These are phyloP conservation scores for Zapus hudsonius DNA, from an alignment of 2,113 vertebrate species.

Conservation along the genomic window DNA sequence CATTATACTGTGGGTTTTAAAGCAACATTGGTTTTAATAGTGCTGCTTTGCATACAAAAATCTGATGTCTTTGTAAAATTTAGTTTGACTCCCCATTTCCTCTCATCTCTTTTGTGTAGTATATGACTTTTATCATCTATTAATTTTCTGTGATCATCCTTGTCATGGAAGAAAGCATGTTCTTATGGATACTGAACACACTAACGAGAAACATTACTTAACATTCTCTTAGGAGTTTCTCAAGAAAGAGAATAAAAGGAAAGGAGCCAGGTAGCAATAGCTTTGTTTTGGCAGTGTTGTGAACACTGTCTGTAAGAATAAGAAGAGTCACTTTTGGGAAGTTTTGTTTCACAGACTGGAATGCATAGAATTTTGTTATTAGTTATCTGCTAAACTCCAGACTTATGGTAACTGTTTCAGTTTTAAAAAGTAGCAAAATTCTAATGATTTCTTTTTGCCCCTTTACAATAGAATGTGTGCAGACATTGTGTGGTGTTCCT, in stretches of 20 bases:
- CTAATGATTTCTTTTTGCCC: no score
- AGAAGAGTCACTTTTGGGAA: neutral
- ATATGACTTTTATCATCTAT: constrained; percentile 45
- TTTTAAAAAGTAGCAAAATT: no score
- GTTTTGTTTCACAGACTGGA: neutral
- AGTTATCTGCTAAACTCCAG: no score
- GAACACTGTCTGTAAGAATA: neutral
- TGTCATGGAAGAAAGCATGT: constrained; percentile 25
- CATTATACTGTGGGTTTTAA: constrained; percentile 42
- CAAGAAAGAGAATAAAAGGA: neutral
- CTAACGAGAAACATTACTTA: neutral
- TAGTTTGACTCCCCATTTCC: constrained; percentile 28
- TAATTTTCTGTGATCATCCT: constrained; percentile 48
- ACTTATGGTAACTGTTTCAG: no score
- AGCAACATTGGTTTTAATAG: constrained; percentile 54
- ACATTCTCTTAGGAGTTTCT: neutral
- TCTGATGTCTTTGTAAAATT: constrained; percentile 50
- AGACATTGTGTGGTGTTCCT: no score
- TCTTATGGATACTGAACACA: constrained; percentile 41
- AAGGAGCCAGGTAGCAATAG: neutral
- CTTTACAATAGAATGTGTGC: no score
- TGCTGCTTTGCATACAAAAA: constrained; percentile 41
- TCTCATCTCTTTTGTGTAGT: constrained; percentile 30
- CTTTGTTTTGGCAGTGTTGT: neutral
- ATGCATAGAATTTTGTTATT: neutral